Evolutionary conservation across 2,888 invertebrate species (phyloP).

Genomic region (Polymixis lichenea): DNA sequence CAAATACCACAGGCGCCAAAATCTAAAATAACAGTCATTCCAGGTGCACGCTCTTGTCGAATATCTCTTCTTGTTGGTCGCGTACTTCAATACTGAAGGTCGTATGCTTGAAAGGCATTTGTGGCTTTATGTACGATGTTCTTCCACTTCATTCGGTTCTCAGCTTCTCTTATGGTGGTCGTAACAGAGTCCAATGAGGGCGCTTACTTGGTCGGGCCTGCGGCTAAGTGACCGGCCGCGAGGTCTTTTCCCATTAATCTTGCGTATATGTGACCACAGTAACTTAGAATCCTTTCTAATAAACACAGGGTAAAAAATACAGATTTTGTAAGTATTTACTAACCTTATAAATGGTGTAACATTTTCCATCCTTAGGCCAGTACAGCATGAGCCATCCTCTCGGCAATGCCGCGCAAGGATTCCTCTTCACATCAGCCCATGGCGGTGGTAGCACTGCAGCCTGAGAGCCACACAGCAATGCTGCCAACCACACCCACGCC

Average conservation of each 20-base stretch:
- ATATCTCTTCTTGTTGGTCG: neutral
- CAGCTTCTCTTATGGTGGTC: no score
- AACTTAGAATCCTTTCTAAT: no score
- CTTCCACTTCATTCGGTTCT: no score
- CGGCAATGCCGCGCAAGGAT: conserved; percentile 95
- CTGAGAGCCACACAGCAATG: conserved; percentile 85
- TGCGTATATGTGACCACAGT: no score
- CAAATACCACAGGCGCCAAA: neutral
- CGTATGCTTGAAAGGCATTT: no score
- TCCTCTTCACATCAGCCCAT: conserved; percentile 95
- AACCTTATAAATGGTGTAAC: conserved; percentile 96
- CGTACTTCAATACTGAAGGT: no score
- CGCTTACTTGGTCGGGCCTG: no score
- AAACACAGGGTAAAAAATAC: neutral
- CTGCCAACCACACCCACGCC: conserved; percentile 83
- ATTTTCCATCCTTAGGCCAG: conserved; percentile 95
- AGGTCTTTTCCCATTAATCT: no score
- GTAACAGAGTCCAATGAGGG: no score
- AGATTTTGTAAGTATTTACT: conserved; percentile 34
- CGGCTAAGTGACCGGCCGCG: no score
- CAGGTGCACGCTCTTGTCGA: neutral
- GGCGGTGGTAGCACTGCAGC: conserved; percentile 94
- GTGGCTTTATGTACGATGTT: no score
- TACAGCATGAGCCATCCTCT: conserved; percentile 96
- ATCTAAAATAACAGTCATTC: neutral